Base-by-base conservation (phyloP, 2,797 vertebrate genomes). In the Cryptoprocta ferox region DNA sequence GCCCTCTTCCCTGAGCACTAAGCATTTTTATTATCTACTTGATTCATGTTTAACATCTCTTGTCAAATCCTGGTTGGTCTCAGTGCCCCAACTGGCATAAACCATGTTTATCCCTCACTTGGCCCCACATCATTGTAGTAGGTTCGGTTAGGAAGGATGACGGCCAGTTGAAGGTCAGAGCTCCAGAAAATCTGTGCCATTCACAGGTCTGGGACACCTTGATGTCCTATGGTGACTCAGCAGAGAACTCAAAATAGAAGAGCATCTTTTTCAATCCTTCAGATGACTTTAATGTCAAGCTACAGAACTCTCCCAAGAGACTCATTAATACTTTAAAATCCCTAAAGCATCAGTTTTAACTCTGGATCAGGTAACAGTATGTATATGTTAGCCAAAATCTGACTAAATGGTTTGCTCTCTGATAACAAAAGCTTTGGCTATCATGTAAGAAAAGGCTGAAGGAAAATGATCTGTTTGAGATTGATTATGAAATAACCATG, bases 311-410 rank as follows among this genome's bases (percentile, higher is more conserved):
- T 73, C 92, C 94, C 93, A 2, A 71, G 95, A 97, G 96, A 83
- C 81, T 95, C 95, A 82, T 81, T 92, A 94, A 95, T 85, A 84
- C 82, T 97, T 95, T 95, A 89, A 97, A 94, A 97, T 78, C 94
- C 81, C 80, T 65, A 79, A 94, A 87, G 66, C 83, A 56, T 91
- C 71, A 82, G 14, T 79, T 56, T 79, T 91, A 90, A 90, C 18
- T 79, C 71, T 32, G 39, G 76, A 96, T 97, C 95, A 89, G 84
- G 95, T 92, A 95, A 93, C 90, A 73, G 45, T 68, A 87, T 0
- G 16, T 86, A n/a, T 42, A 59, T 18, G 9, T 86, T 71, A 75
- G 76, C 89, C 90, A 94, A 70, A 93, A 85, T 61, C 48, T 65
- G 76, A 89, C 70, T 39, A 50, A 94, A 48, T 35, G 59, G 37